A percentile compares a stretch with the other conserved stretches of the same genome.
Evolutionary conservation across 1,140 invertebrate species (phyloP).

Genomic region (Carcinoscorpius rotundicauda): DNA sequence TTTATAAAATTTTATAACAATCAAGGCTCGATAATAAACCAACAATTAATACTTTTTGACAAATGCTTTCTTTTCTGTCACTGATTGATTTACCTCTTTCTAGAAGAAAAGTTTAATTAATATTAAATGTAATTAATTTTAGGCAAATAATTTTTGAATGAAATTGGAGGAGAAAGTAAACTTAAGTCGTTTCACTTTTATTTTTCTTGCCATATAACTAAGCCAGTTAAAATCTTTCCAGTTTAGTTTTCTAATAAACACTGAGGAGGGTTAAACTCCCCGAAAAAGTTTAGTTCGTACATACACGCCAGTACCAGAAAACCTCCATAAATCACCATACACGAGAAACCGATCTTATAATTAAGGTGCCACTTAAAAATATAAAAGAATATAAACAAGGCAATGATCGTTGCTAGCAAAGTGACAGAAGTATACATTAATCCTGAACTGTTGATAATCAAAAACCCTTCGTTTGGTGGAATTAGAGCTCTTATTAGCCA

Average conservation of each 20-base stretch:
- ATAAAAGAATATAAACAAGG: conserved; percentile 19
- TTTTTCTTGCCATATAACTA: too few species aligned
- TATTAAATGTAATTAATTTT: too few species aligned
- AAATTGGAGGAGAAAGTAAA: too few species aligned
- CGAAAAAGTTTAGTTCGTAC: conserved; percentile 19
- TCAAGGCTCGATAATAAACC: too few species aligned
- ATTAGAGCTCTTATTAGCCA: conserved; percentile 63
- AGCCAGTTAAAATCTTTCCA: too few species aligned
- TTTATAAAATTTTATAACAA: too few species aligned
- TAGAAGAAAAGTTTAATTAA: too few species aligned
- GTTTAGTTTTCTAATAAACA: neutral
- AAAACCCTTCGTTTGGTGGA: conserved; percentile 4
- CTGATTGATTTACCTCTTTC: too few species aligned
- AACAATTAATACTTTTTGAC: too few species aligned
- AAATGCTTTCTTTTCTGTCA: too few species aligned
- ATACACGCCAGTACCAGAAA: conserved; percentile 17
- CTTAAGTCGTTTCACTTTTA: too few species aligned
- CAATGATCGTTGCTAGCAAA: conserved; percentile 20
- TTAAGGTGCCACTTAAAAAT: conserved; percentile 22
- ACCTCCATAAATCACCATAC: conserved; percentile 16
- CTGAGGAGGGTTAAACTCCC: conserved; percentile 17
- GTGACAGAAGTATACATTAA: conserved; percentile 25
- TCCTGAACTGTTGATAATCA: conserved; percentile 20
- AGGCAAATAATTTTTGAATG: too few species aligned
- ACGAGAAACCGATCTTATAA: conserved; percentile 20